phyloP scores from a whole-genome alignment of 2,888 invertebrate species.

The Smittia sp. region DNA sequence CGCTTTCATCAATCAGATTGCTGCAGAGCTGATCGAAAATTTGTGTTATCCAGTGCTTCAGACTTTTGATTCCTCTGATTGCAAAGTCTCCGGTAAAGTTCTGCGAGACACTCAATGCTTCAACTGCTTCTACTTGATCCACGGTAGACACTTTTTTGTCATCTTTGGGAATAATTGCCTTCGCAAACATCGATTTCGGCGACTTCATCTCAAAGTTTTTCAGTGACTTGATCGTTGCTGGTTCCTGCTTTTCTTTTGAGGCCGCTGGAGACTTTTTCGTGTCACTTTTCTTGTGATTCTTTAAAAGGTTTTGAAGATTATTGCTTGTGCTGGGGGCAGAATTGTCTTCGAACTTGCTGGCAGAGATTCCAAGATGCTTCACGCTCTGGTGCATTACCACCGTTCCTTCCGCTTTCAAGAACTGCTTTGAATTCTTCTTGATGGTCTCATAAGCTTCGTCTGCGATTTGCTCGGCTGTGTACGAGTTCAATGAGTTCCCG shows the following conservation, averaged over 20 bases:
- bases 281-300: conserved; percentile 46
- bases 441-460: conserved; percentile 66
- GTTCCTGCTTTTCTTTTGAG: conserved; percentile 42
- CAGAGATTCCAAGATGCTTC: conserved; percentile 72
- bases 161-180: neutral
- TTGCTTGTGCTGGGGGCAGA: conserved; percentile 52
- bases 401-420: conserved; percentile 48
- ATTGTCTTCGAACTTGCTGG: conserved; percentile 71
- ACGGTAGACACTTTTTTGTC: neutral
- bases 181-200: neutral
- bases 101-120: neutral
- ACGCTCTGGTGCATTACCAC: conserved; percentile 57
- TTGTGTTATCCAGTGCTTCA: neutral
- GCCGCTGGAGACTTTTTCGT: conserved; percentile 43
- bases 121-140: neutral
- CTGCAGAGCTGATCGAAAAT: neutral
- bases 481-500: conserved; percentile 50
- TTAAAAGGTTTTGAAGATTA: conserved; percentile 61
- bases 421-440: conserved; percentile 58
- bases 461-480: conserved; percentile 65
- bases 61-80: conserved; percentile 9
- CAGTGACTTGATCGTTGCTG: conserved; percentile 31
- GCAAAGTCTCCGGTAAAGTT: neutral
- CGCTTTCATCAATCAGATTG: neutral
- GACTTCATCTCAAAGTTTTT: neutral